Base-by-base conservation (phyloP, 2,888 invertebrate genomes). In the Pandemis heparana region DNA sequence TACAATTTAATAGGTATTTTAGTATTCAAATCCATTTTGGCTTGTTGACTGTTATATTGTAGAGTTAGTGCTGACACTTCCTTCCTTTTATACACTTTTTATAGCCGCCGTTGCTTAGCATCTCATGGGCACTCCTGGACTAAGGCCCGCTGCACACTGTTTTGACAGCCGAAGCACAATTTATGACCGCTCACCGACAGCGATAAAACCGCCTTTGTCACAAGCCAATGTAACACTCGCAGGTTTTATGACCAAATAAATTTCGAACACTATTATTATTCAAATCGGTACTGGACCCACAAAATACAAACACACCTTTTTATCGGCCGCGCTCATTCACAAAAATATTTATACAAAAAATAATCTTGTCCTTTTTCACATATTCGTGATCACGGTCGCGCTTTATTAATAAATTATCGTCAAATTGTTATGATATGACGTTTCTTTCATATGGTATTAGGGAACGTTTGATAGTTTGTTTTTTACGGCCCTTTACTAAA, bases 221-320 rank as follows among this genome's bases (percentile, higher is more conserved):
- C 90, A 88, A 85, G 85, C 88, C 86, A 88, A 84, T 86, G 88
- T 85, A 89, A 90, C 92, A 90, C 92, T 88, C 90, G 87, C 85
- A 79, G 82, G 83, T 87, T 94, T 94, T 94, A 94, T 89, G 93
- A 93, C 83, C 91, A 88, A 92, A 94, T 94, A 94, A 94, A 94
- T 94, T 94, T 92, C 87, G 85, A 92, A 92, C 89, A 91, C 94
- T 91, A 94, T 94, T 94, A 93, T 94, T 87, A 94, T 94, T 94
- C 92, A 94, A 94, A 94, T 94, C 85, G 86, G 79, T 83, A 82
- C 84, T 82, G 88, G 89, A 88, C 90, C 89, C 90, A 89, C 90
- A 87, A 88, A 87, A 89, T 87, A 90, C 86, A 88, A 87, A 89
- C 91, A 90, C 86, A 89, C 91, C 89, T 87, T 90, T 90, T 89